These are phyloP conservation scores for Eulithis prunata DNA, from an alignment of 2,888 invertebrate species.

Conservation along the genomic window DNA sequence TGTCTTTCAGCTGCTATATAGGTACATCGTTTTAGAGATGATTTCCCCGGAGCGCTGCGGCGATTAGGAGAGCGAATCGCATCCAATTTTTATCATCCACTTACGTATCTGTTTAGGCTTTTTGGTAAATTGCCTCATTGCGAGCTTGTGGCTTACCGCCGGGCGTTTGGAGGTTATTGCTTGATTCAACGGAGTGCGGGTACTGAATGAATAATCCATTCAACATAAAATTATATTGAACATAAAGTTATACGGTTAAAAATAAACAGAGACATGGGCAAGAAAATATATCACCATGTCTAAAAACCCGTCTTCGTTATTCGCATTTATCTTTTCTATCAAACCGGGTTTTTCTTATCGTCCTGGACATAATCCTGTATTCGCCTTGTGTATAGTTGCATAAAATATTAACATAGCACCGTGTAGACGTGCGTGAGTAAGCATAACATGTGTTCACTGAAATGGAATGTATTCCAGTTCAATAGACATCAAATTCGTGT, in stretches of 20 bases:
- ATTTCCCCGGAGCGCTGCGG: constrained; percentile 69
- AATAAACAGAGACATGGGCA: neutral
- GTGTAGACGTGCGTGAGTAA: neutral
- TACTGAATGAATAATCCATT: no score
- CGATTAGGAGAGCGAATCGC: constrained; percentile 68
- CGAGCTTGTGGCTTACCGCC: constrained; percentile 40
- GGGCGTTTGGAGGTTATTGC: constrained; percentile 29
- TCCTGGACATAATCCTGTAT: neutral
- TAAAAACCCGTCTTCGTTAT: neutral
- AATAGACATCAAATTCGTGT: constrained; percentile 8
- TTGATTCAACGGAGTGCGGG: constrained; percentile 13
- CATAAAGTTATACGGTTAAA: neutral
- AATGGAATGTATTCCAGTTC: constrained; percentile 8
- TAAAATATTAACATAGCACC: neutral
- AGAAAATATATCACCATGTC: neutral
- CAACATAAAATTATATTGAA: no score
- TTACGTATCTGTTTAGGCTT: constrained; percentile 61
- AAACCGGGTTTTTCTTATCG: neutral
- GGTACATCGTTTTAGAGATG: constrained; percentile 57
- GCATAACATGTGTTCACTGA: constrained; percentile 1
- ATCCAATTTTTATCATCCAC: constrained; percentile 76
- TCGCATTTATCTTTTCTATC: neutral
- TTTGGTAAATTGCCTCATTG: constrained; percentile 60
- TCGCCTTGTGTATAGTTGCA: neutral
- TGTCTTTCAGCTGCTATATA: constrained; percentile 36